A percentile compares a stretch with the other conserved stretches of the same genome.
These are phyloP conservation scores for Pygathrix nemaeus DNA, from an alignment of 2,113 vertebrate species.

Conservation along the genomic window DNA sequence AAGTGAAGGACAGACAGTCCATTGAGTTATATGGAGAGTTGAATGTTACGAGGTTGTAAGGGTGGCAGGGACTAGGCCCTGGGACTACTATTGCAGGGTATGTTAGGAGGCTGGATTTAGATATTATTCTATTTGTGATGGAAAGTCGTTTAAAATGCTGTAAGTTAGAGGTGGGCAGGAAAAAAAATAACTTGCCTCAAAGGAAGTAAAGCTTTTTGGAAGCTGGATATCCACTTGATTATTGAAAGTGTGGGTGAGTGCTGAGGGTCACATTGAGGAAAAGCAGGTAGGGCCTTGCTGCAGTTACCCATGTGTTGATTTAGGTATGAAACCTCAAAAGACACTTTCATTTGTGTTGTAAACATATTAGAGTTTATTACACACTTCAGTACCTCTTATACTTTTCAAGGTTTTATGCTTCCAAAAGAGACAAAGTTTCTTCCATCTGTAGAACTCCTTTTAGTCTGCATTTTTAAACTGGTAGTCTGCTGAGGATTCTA, in stretches of 20 bases:
- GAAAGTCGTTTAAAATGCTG: background rate
- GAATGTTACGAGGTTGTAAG: background rate
- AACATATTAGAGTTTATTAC: background rate
- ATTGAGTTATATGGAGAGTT: background rate
- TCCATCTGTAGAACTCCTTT: background rate
- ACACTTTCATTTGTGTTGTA: background rate
- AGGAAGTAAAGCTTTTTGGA: background rate
- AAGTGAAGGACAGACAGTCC: background rate
- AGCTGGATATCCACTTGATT: background rate
- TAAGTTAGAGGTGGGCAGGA: background rate
- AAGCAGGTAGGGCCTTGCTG: background rate
- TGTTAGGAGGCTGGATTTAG: background rate
- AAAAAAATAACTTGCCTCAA: background rate
- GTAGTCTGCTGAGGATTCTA: background rate
- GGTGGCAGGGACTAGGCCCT: background rate
- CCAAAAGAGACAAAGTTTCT: background rate
- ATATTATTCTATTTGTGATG: background rate
- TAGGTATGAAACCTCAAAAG: background rate
- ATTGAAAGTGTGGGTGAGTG: accelerated
- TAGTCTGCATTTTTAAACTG: background rate
- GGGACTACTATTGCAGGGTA: background rate
- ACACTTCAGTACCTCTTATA: background rate
- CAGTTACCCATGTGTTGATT: background rate
- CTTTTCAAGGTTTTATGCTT: background rate
- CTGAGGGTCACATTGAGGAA: background rate